Conservation (phyloP, 2,797 vertebrate genomes). For the Malacoctenus gilli region DNA sequence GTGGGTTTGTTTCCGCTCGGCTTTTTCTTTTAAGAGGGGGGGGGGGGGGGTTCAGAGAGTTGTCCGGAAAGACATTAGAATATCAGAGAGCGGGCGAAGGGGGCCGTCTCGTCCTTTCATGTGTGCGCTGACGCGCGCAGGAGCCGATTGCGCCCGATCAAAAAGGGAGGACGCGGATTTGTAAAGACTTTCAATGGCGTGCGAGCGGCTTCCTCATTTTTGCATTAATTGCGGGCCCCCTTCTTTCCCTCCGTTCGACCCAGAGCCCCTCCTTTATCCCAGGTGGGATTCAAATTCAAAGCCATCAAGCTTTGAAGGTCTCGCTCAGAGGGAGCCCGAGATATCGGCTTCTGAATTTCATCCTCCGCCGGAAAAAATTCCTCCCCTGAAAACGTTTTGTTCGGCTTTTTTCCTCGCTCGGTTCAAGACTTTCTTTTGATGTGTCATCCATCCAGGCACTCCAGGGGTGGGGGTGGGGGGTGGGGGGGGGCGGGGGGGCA, state of each 20-base stretch:
- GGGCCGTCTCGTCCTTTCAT: slow-evolving; percentile 51
- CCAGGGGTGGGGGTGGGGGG: no score
- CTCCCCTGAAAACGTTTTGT: slow-evolving; percentile 1
- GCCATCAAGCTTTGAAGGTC: neutral
- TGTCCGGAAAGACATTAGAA: slow-evolving; percentile 67
- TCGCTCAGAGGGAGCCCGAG: neutral
- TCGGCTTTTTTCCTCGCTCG: neutral
- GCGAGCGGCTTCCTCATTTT: no score
- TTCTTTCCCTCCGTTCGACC: neutral
- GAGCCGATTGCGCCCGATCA: slow-evolving; percentile 24
- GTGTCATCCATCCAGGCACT: slow-evolving; percentile 20
- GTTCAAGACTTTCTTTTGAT: slow-evolving; percentile 22
- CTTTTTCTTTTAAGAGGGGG: slow-evolving; percentile 16
- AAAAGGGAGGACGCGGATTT: no score
- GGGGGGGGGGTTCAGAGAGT: slow-evolving; percentile 50
- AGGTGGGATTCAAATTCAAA: neutral
- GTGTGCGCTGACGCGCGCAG: slow-evolving; percentile 44
- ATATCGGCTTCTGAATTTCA: slow-evolving; percentile 8
- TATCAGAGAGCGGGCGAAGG: slow-evolving; percentile 57
- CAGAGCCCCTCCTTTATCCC: neutral
- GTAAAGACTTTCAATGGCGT: no score
- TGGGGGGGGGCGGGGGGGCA: slow-evolving; percentile 9
- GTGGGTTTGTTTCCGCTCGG: slow-evolving; percentile 26
- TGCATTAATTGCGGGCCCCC: neutral
- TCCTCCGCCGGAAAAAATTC: neutral